These are phyloP conservation scores for Hedychridium roseum DNA, from an alignment of 2,888 invertebrate species.

Conservation along the genomic window DNA sequence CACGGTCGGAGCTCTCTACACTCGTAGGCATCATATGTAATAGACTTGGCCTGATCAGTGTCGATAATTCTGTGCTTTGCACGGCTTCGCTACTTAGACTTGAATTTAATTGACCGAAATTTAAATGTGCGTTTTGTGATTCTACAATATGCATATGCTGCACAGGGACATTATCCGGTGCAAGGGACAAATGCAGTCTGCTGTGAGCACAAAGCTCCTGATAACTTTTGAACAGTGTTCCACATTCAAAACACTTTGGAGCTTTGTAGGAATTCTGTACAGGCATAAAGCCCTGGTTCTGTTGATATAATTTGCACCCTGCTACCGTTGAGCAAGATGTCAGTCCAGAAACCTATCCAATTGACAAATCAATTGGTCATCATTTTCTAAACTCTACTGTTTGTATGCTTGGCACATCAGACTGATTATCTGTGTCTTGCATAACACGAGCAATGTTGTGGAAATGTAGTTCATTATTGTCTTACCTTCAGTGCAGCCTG, in stretches of 20 bases:
- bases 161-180: constrained; percentile 44
- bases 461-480: background rate
- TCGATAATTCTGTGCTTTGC: constrained; percentile 20
- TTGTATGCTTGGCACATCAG: too few species aligned
- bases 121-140: constrained; percentile 47
- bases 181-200: constrained; percentile 47
- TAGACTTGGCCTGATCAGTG: constrained; percentile 26
- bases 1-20: constrained; percentile 36
- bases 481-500: constrained; percentile 57
- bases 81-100: constrained; percentile 24
- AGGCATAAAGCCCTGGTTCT: constrained; percentile 46
- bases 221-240: constrained; percentile 47
- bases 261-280: constrained; percentile 47
- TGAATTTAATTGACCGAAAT: constrained; percentile 37
- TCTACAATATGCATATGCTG: constrained; percentile 57
- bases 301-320: constrained; percentile 50
- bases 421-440: too few species aligned
- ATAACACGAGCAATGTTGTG: too few species aligned
- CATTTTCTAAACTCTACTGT: too few species aligned
- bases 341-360: constrained; percentile 53
- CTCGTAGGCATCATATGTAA: constrained; percentile 28
- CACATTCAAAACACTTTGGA: constrained; percentile 52
- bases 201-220: constrained; percentile 53
- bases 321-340: constrained; percentile 44
- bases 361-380: too few species aligned